Conservation (phyloP, 2,113 vertebrate species). For the Dunckerocampus dactyliophorus region DNA sequence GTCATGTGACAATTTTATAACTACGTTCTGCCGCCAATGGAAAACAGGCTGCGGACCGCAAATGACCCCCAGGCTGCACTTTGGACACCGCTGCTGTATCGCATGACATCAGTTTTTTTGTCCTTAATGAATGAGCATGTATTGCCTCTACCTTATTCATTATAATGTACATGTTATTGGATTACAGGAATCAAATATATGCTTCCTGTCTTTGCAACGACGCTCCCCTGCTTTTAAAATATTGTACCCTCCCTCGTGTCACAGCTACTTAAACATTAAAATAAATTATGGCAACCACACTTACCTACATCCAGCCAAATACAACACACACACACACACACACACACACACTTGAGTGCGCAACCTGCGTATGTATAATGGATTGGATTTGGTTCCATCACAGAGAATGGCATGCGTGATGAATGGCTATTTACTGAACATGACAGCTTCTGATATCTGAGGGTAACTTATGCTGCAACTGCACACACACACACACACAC, state of each 20-base stretch:
- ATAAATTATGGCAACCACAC: constrained; percentile 38
- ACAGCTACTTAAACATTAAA: constrained; percentile 31
- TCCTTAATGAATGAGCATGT: constrained; percentile 7
- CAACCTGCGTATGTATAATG: constrained; percentile 57
- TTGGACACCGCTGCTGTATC: neutral
- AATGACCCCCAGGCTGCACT: too few species aligned
- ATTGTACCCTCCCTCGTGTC: constrained; percentile 22
- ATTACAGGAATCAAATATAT: constrained; percentile 9
- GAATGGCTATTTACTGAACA: constrained; percentile 70
- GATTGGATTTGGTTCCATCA: constrained; percentile 60
- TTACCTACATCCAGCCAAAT: constrained; percentile 13
- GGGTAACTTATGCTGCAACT: constrained; percentile 35
- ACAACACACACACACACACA: constrained; percentile 15
- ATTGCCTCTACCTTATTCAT: constrained; percentile 9
- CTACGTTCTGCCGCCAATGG: too few species aligned
- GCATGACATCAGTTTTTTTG: constrained; percentile 14
- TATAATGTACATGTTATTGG: constrained; percentile 24
- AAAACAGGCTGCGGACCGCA: too few species aligned
- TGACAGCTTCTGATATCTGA: constrained; percentile 63
- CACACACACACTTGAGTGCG: constrained; percentile 22
- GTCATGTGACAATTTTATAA: too few species aligned
- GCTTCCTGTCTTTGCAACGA: neutral
- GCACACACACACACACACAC: neutral
- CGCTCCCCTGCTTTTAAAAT: constrained; percentile 9
- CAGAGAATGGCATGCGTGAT: constrained; percentile 53